Evolutionary conservation across 30 jellyfish, hydroid and myxozoan species (phyloP).

Genomic region (Catostylus mosaicus): DNA sequence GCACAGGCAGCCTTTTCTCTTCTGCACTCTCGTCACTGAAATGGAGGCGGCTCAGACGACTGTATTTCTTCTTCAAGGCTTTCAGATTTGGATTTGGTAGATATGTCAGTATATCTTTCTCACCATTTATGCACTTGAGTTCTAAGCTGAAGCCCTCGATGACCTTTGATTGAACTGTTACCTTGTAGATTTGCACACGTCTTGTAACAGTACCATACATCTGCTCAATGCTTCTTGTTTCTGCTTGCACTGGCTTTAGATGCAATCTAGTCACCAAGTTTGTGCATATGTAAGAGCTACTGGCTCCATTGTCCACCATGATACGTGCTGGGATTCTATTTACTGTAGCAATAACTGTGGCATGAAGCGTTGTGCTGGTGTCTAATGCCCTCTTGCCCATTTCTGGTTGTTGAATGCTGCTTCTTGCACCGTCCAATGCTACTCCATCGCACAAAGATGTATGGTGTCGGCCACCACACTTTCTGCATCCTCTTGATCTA

Average conservation of each 20-base stretch:
- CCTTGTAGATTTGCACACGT: constrained; percentile 52
- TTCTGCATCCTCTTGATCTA: neutral
- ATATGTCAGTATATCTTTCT: constrained; percentile 46
- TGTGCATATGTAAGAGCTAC: constrained; percentile 66
- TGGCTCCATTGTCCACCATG: constrained; percentile 55
- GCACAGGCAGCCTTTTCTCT: constrained; percentile 66
- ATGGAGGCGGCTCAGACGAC: constrained; percentile 32
- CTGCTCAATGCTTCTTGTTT: constrained; percentile 57
- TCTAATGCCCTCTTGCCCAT: constrained; percentile 24
- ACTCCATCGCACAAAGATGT: constrained; percentile 60
- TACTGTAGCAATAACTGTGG: constrained; percentile 27
- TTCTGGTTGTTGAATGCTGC: constrained; percentile 17
- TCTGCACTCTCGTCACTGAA: constrained; percentile 60
- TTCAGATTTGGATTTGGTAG: constrained; percentile 50
- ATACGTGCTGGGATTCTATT: constrained; percentile 50
- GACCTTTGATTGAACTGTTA: constrained; percentile 22
- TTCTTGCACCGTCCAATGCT: constrained; percentile 31
- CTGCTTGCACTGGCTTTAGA: constrained; percentile 47
- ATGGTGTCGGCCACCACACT: constrained; percentile 50
- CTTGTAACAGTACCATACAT: constrained; percentile 65
- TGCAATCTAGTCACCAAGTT: constrained; percentile 43
- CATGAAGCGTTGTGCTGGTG: constrained; percentile 46
- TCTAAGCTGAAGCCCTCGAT: constrained; percentile 36
- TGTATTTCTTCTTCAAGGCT: constrained; percentile 59
- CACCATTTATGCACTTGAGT: constrained; percentile 53